Conservation (phyloP, 2,888 invertebrate genomes). For the Leptopilina drosophilae region DNA sequence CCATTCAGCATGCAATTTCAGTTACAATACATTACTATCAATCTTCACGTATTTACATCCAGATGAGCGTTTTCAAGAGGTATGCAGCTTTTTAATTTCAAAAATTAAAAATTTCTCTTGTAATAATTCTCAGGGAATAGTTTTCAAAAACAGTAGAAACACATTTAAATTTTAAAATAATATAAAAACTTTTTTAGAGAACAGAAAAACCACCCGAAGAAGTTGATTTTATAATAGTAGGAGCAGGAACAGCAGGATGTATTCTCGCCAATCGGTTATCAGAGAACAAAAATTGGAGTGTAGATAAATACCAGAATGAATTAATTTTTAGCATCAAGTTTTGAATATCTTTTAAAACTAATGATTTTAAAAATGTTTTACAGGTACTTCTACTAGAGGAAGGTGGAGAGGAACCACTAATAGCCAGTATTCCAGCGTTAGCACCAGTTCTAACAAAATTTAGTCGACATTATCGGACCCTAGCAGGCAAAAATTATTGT, state of each 20-base stretch:
- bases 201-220: neutral
- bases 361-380: neutral
- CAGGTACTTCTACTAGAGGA: slow-evolving; percentile 85
- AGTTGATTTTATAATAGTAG: slow-evolving; percentile 89
- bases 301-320: slow-evolving; percentile 66
- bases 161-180: too few species aligned
- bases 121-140: too few species aligned
- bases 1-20: neutral
- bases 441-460: slow-evolving; percentile 89
- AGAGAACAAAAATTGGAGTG: slow-evolving; percentile 88
- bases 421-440: slow-evolving; percentile 89
- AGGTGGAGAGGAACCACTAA: slow-evolving; percentile 79
- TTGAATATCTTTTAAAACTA: too few species aligned
- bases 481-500: slow-evolving; percentile 90
- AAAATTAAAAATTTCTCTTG: too few species aligned
- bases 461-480: slow-evolving; percentile 96
- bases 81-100: neutral
- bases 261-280: slow-evolving; percentile 90
- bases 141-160: too few species aligned
- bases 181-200: neutral
- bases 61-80: neutral
- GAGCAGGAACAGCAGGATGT: slow-evolving; percentile 86
- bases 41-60: neutral
- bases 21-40: neutral
- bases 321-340: too few species aligned